Evolutionary conservation across 2,113 vertebrate species (phyloP), one percentile per base, ranked within the genome.

Genomic region (Mugil cephalus): DNA sequence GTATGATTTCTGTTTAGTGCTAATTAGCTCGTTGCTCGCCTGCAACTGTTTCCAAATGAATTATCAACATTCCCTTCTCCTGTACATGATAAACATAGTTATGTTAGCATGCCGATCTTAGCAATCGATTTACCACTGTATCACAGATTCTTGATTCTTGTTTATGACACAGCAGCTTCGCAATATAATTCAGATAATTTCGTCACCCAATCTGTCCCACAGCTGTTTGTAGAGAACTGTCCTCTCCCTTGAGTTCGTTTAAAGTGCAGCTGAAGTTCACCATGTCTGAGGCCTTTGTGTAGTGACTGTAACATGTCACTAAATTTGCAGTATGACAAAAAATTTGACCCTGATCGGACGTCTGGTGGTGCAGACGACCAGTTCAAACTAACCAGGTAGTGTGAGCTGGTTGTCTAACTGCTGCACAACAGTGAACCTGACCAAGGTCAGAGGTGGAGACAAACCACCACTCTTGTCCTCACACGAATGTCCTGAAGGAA

Each of bases 401-500:
- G 50, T 34, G 50, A 70, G 54, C 36, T 34, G 30, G 34, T 61
- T 71, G 61, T 53, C 30, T 36, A 50, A 62, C 51, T 21, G 48
- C 21, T 50, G 62, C 58, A 54, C 43, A 24, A 54, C 43, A 24
- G 10, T 81, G 79, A 88, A 80, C 75, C 67, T 83, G 85, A 69
- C 36, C 6, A 6, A 7, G 73, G 54, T 88, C 87, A 80, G 60
- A 83, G 82, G 79, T 60, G 64, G 54, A 65, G 52, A 36, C 38
- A 19, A 84, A 38, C 66, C 53, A 38, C 61, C 13, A 0, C 80
- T 79, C 83, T 64, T 80, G 80, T 87, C 73, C 76, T 71, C 77
- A 79, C 84, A 87, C 69, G 86, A 86, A 87, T 50, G 69, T 84
- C 74, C 83, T 0, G 46, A 79, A 69, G 84, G 77, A 77, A 68